Percentiles rank a stretch among this genome's conserved stretches.
These are phyloP conservation scores for Trypoxylus dichotomus DNA, from an alignment of 1,140 invertebrate genomes.

Conservation along the genomic window DNA sequence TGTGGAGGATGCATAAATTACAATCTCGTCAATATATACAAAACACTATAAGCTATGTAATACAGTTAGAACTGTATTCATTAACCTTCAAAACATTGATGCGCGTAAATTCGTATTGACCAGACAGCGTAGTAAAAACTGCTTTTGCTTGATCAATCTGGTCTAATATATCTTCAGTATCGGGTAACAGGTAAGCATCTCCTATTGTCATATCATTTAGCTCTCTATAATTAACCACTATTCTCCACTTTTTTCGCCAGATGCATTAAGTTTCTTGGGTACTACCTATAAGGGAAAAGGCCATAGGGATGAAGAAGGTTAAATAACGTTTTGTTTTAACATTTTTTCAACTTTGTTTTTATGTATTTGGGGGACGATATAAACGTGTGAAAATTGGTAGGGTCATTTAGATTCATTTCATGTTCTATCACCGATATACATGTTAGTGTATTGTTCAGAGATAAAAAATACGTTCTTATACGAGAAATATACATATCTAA, in stretches of 20 bases:
- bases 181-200: slow-evolving; percentile 56
- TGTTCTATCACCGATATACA: too few relatives aligned
- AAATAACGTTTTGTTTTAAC: slow-evolving; percentile 5
- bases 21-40: slow-evolving; percentile 53
- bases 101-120: slow-evolving; percentile 43
- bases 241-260: slow-evolving; percentile 46
- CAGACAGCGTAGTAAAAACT: slow-evolving; percentile 46
- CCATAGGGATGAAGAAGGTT: slow-evolving; percentile 37
- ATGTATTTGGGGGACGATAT: not conserved
- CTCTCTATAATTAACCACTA: slow-evolving; percentile 49
- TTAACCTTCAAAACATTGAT: too few relatives aligned
- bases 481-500: too few relatives aligned
- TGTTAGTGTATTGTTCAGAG: too few relatives aligned
- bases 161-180: slow-evolving; percentile 44
- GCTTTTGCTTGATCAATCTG: slow-evolving; percentile 50
- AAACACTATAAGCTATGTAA: too few relatives aligned
- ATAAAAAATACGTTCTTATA: too few relatives aligned
- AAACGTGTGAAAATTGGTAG: too few relatives aligned
- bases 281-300: slow-evolving; percentile 42
- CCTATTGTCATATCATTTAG: slow-evolving; percentile 47
- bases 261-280: slow-evolving; percentile 39
- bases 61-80: too few relatives aligned
- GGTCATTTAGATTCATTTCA: too few relatives aligned
- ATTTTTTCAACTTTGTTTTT: not conserved
- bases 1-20: slow-evolving; percentile 47